Evolutionary conservation across 2,888 invertebrate genomes (phyloP).

Genomic region (Chrysotoxum bicinctum): DNA sequence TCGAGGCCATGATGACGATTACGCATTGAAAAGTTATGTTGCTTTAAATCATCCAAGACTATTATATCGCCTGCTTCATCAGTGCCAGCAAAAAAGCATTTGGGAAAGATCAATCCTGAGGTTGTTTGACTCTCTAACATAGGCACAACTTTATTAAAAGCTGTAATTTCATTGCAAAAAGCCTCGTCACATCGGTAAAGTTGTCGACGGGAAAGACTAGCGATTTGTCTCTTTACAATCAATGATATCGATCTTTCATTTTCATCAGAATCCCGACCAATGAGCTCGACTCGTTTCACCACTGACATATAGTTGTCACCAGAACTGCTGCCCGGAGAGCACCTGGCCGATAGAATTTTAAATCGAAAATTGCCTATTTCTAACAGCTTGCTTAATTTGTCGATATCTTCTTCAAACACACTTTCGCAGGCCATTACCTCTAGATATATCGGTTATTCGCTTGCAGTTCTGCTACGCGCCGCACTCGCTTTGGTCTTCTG

Average conservation of each 20-base stretch:
- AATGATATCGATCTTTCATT: slow-evolving; percentile 74
- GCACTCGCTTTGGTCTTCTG: slow-evolving; percentile 14
- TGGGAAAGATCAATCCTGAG: slow-evolving; percentile 75
- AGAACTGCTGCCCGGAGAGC: slow-evolving; percentile 78
- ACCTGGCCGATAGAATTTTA: slow-evolving; percentile 74
- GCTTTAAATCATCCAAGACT: slow-evolving; percentile 78
- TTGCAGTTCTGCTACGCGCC: neutral
- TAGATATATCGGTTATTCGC: slow-evolving; percentile 10
- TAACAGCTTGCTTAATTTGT: slow-evolving; percentile 76
- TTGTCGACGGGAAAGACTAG: slow-evolving; percentile 78
- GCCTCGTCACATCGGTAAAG: slow-evolving; percentile 80
- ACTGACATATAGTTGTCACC: slow-evolving; percentile 81
- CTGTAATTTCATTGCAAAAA: slow-evolving; percentile 79
- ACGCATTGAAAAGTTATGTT: slow-evolving; percentile 77
- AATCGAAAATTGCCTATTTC: slow-evolving; percentile 75
- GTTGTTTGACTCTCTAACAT: slow-evolving; percentile 76
- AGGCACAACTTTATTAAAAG: slow-evolving; percentile 78
- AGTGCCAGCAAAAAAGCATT: slow-evolving; percentile 77
- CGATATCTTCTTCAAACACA: slow-evolving; percentile 76
- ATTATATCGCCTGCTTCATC: slow-evolving; percentile 78
- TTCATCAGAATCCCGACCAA: slow-evolving; percentile 68
- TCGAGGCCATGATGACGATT: slow-evolving; percentile 78
- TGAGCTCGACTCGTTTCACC: slow-evolving; percentile 78
- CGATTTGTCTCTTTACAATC: slow-evolving; percentile 80
- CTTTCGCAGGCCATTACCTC: slow-evolving; percentile 70